Evolutionary conservation across 1,140 invertebrate species (phyloP), one percentile per base, ranked within the genome.

Genomic region (Drosophila biarmipes): DNA sequence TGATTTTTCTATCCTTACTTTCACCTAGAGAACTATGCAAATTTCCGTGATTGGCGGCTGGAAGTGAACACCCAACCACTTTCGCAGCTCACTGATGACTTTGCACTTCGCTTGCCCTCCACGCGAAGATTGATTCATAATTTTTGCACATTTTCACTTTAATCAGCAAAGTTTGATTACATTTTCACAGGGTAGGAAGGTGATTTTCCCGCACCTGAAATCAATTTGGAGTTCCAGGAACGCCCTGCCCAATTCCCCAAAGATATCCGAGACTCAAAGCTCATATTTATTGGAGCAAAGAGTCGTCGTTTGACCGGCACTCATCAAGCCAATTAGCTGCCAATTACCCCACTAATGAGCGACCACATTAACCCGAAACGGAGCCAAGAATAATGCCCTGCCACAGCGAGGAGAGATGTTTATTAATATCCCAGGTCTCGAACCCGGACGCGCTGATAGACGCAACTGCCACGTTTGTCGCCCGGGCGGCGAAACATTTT

Each of bases 41-140:
- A 69, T 69, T 69, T 48, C 6, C 24, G 59, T 48, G 34, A 63
- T 62, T 66, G 58, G 15, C 52, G 17, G 49, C 51, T 38, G 57
- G 57, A 31, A 62, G 19, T 42, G 58, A 27, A 34, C 17, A 48
- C 17, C 42, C n/a, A 48, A 2, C 35, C 48, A 67, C 66, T 74
- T 63, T 29, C 73, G 68, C 73, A 66, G 8, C n/a, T 43, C 43
- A 24, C 40, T 73, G 68, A 68, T 82, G 62, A 78, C 62, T 69
- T 72, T 79, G 79, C 76, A 75, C 73, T 78, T 85, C 27, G 38
- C 48, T 73, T 34, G 45, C 10, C 27, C 5, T 35, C n/a, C 12
- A 31, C 21, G 46, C 42, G 45, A 51, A 78, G 75, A 87, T 82
- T 81, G 78, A 87, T 86, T 86, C 82, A 86, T 86, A 81, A 87